These are phyloP conservation scores for Diloba caeruleocephala DNA, from an alignment of 2,888 invertebrate species.

Conservation along the genomic window DNA sequence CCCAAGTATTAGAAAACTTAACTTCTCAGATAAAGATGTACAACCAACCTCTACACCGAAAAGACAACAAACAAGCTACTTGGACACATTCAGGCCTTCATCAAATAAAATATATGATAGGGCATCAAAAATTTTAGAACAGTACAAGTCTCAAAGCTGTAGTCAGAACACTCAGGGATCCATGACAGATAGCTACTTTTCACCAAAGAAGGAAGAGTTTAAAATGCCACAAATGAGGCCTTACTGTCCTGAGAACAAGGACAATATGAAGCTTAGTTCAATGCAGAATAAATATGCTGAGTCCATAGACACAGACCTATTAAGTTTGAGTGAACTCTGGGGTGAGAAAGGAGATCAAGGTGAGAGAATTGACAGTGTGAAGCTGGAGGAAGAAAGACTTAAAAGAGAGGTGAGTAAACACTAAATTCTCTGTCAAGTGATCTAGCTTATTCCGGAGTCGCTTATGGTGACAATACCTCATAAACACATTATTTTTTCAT, in stretches of 20 bases:
- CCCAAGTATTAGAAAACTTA: conserved; percentile 74
- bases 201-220: conserved; percentile 74
- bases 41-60: conserved; percentile 85
- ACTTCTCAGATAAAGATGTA: conserved; percentile 79
- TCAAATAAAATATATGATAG: conserved; percentile 82
- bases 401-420: conserved; percentile 91
- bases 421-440: not conserved
- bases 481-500: no score
- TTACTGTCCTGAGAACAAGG: conserved; percentile 67
- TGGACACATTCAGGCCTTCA: conserved; percentile 75
- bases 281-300: conserved; percentile 72
- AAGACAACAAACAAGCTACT: conserved; percentile 58
- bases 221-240: conserved; percentile 83
- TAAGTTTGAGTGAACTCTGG: conserved; percentile 91
- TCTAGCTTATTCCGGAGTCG: no score
- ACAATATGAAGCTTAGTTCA: conserved; percentile 60
- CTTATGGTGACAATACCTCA: no score
- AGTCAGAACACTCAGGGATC: conserved; percentile 66
- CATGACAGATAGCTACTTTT: conserved; percentile 64
- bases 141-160: conserved; percentile 77
- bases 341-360: conserved; percentile 78
- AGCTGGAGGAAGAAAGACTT: conserved; percentile 93
- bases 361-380: conserved; percentile 78
- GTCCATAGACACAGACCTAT: conserved; percentile 81
- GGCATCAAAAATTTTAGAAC: conserved; percentile 81